Conservation (phyloP, 2,888 invertebrate genomes). For the Drosophila meridiana region DNA sequence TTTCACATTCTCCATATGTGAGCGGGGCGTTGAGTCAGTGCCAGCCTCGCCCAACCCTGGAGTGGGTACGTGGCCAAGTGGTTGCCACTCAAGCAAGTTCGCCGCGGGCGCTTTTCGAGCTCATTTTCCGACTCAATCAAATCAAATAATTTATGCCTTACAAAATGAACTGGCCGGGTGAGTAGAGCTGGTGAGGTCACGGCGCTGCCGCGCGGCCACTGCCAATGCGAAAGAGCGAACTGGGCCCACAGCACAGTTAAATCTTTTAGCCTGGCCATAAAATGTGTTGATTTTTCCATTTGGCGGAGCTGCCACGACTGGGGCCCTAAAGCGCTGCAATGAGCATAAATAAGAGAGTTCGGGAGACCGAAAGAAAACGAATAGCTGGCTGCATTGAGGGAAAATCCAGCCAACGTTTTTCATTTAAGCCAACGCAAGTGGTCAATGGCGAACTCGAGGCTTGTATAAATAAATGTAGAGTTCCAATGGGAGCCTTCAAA, state of each 20-base stretch:
- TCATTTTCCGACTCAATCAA: constrained; percentile 84
- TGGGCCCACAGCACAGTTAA: constrained; percentile 70
- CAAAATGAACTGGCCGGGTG: constrained; percentile 75
- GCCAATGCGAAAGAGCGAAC: constrained; percentile 36
- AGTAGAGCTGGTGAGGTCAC: constrained; percentile 79
- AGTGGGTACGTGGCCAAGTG: constrained; percentile 26
- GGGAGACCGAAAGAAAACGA: constrained; percentile 39
- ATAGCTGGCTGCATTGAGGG: constrained; percentile 9
- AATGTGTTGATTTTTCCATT: constrained; percentile 80
- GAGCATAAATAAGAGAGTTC: constrained; percentile 65
- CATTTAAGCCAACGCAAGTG: constrained; percentile 8
- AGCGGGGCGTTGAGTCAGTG: constrained; percentile 8
- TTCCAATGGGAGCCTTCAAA: not conserved
- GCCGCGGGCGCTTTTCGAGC: constrained; percentile 80
- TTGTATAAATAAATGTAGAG: not conserved
- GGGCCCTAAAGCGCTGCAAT: constrained; percentile 75
- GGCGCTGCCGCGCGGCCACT: constrained; percentile 25
- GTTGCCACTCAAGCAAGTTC: constrained; percentile 39
- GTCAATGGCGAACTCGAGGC: not conserved
- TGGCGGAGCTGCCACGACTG: constrained; percentile 43
- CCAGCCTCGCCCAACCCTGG: constrained; percentile 48
- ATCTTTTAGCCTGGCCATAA: constrained; percentile 65
- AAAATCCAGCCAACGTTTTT: constrained; percentile 20
- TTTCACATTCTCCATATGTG: constrained; percentile 25
- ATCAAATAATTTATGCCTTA: constrained; percentile 83